phyloP scores from a whole-genome alignment of 2,113 vertebrate species.

The Gadus chalcogrammus region DNA sequence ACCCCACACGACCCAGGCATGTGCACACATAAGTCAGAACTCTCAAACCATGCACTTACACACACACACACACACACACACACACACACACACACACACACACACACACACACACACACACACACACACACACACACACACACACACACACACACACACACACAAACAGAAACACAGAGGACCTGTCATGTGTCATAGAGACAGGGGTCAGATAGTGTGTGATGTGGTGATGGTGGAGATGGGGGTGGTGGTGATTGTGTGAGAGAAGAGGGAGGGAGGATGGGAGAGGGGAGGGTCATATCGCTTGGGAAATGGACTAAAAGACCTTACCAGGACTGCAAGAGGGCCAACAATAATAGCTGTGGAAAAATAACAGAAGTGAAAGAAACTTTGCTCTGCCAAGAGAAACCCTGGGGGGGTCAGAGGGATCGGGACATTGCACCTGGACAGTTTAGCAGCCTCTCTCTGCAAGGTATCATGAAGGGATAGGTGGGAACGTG shows the following conservation, averaged over 20 bases:
- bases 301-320: slow-evolving; percentile 92
- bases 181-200: slow-evolving; percentile 79
- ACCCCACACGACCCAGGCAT: slow-evolving; percentile 24
- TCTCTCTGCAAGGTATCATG: slow-evolving; percentile 73
- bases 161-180: slow-evolving; percentile 36
- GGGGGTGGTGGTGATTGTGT: not conserved
- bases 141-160: slow-evolving; percentile 32
- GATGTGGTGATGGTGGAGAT: slow-evolving; percentile 54
- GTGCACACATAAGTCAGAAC: no score
- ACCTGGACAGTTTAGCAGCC: slow-evolving; percentile 81
- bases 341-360: slow-evolving; percentile 91
- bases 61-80: slow-evolving; percentile 11
- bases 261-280: not conserved
- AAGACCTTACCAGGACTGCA: slow-evolving; percentile 81
- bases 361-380: slow-evolving; percentile 85
- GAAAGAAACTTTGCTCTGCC: slow-evolving; percentile 59
- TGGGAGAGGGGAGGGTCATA: slow-evolving; percentile 77
- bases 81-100: slow-evolving; percentile 19
- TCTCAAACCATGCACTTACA: not conserved
- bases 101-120: slow-evolving; percentile 32
- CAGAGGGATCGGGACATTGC: not conserved
- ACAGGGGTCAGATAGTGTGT: slow-evolving; percentile 82
- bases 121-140: slow-evolving; percentile 22
- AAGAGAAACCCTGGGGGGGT: slow-evolving; percentile 60
- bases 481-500: slow-evolving; percentile 70